phyloP scores from a whole-genome alignment of 2,797 vertebrate species.

The Peromyscus nudipes region DNA sequence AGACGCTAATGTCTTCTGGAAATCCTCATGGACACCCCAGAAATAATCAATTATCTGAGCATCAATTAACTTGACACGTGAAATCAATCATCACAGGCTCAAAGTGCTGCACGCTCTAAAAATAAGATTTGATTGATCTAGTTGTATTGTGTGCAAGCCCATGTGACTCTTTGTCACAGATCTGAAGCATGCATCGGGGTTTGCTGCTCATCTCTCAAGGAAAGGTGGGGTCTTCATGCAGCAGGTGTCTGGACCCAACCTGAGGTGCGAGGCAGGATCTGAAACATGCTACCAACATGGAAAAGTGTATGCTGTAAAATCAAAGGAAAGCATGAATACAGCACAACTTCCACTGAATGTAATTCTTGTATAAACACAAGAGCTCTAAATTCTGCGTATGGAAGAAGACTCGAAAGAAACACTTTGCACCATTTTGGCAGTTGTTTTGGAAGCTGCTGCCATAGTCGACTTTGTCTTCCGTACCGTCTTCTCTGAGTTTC shows the following conservation, averaged over 20 bases:
- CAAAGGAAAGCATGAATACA: not conserved
- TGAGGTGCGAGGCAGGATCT: too few relatives aligned
- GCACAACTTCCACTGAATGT: not conserved
- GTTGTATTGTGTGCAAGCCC: not conserved
- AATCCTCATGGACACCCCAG: not conserved
- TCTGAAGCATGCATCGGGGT: not conserved
- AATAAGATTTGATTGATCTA: not conserved
- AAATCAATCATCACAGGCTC: not conserved
- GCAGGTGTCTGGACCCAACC: not conserved
- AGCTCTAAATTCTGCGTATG: not conserved
- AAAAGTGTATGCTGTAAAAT: not conserved
- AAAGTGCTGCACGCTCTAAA: not conserved
- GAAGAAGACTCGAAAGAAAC: not conserved
- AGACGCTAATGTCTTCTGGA: not conserved
- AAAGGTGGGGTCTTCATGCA: not conserved
- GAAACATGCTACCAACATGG: not conserved
- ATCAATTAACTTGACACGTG: not conserved
- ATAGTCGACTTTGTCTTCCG: not conserved
- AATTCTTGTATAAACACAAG: not conserved
- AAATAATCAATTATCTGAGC: not conserved
- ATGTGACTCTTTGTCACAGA: not conserved
- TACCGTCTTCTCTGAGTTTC: not conserved
- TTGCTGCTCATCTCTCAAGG: not conserved
- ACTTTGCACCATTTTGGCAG: not conserved
- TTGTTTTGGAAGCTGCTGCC: not conserved